These are phyloP conservation scores for Temnothorax nylanderi DNA, from an alignment of 1,140 invertebrate genomes.

Conservation along the genomic window DNA sequence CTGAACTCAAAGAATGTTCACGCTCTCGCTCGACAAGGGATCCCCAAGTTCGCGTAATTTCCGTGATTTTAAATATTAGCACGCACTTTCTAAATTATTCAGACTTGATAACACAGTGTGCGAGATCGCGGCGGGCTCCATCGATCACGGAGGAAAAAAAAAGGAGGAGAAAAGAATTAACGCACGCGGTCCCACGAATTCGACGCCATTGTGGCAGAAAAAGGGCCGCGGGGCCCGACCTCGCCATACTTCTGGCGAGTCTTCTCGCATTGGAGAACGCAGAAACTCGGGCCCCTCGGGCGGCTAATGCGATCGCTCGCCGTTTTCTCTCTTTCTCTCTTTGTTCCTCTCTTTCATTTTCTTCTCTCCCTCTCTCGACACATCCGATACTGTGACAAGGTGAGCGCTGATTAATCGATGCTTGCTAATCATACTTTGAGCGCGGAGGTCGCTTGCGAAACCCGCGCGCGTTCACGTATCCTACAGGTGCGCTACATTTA, in stretches of 20 bases:
- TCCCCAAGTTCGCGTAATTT: background rate
- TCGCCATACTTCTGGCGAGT: slow-evolving; percentile 54
- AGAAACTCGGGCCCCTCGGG: slow-evolving; percentile 44
- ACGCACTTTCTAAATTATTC: background rate
- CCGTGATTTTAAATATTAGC: background rate
- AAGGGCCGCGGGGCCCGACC: slow-evolving; percentile 49
- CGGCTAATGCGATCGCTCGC: slow-evolving; percentile 49
- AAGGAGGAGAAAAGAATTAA: background rate
- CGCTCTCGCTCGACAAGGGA: background rate
- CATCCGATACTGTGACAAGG: slow-evolving; percentile 60
- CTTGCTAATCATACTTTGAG: slow-evolving; percentile 19
- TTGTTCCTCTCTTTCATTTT: background rate
- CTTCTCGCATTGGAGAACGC: slow-evolving; percentile 48
- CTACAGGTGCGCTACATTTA: slow-evolving; percentile 28
- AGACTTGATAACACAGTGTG: background rate
- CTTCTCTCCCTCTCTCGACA: background rate
- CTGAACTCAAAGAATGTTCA: background rate
- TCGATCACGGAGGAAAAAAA: background rate
- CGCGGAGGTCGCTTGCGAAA: slow-evolving; percentile 54
- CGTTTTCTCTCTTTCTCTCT: background rate
- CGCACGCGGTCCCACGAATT: slow-evolving; percentile 8
- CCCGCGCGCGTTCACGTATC: slow-evolving; percentile 31
- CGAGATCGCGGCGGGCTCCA: no score
- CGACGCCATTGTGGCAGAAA: slow-evolving; percentile 50
- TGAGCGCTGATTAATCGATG: slow-evolving; percentile 63